These are phyloP conservation scores for Puffinus mauretanicus DNA, from an alignment of 2,113 vertebrate genomes.

Conservation along the genomic window DNA sequence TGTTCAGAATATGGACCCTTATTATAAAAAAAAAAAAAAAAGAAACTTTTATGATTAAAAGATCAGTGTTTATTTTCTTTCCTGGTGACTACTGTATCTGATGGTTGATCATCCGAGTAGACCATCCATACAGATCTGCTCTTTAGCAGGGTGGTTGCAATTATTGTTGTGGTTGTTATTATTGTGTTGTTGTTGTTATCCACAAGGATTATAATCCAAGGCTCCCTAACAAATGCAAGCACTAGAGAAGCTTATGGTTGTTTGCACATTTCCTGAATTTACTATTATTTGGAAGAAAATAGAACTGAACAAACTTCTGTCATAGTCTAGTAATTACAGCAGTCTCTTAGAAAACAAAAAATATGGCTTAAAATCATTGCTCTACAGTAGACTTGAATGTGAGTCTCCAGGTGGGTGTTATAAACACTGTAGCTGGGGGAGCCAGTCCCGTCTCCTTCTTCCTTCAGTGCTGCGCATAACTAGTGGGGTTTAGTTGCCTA, in stretches of 20 bases:
- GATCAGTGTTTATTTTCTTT: neutral
- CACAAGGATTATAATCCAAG: neutral
- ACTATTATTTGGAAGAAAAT: neutral
- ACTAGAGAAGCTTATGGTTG: neutral
- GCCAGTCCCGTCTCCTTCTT: neutral
- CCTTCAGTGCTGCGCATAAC: neutral
- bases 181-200: neutral
- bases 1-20: neutral
- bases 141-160: neutral
- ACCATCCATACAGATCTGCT: neutral
- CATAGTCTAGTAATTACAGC: neutral
- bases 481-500: neutral
- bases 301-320: neutral
- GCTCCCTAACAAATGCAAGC: neutral
- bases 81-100: neutral
- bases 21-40: neutral
- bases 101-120: neutral
- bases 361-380: neutral
- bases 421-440: neutral
- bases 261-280: neutral
- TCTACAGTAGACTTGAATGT: neutral
- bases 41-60: neutral
- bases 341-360: neutral
- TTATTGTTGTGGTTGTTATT: neutral
- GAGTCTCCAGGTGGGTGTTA: neutral